Base-by-base conservation (phyloP, 1,140 invertebrate genomes). In the Drosophila subobscura region DNA sequence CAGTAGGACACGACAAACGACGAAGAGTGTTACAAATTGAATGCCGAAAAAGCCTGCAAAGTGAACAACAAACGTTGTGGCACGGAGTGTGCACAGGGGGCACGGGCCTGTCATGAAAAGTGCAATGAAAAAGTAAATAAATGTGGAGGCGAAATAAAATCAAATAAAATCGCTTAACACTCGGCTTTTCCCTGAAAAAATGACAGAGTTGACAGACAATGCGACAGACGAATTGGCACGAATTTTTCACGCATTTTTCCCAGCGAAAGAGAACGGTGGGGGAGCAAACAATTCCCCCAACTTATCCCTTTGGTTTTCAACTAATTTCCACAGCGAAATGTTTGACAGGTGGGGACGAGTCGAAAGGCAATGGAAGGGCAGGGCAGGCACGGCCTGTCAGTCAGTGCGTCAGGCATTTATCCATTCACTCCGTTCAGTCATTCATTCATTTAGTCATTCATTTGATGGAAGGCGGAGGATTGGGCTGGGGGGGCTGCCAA, bases 131-230 rank as follows among this genome's bases (percentile, higher is more conserved):
- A 73, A 37, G 33, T 72, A 86, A 77, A 85, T 68, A 73, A 77
- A 20, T 20, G 41, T 27, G 25, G 3, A 10, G 33, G 61, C 49
- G 12, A 23, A 66, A 66, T 52, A 66, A 67, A 67, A 67, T 66
- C 49, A 70, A 77, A 80, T 85, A 61, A 85, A 86, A 73, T 70
- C 77, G 77, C 72, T 85, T 59, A 85, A 77, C 77, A 72, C 72
- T 77, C 54, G 29, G 45, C 45, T 76, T 27, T 27, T 27, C 12
- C n/a, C 64, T 10, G 5, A 37, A 37, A 5, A 47, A 27, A 22
- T 46, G 55, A 45, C 50, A 58, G 59, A 65, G 56, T 55, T 79
- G 60, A 85, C 64, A 72, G 81, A 86, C 77, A 80, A 76, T 81
- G 79, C 59, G 79, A 51, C 29, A 33, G 33, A 37, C 74, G 73